A percentile compares a stretch with the other conserved stretches of the same genome.
Conservation (phyloP, 2,113 vertebrate genomes). For the Motacilla tschutschensis region DNA sequence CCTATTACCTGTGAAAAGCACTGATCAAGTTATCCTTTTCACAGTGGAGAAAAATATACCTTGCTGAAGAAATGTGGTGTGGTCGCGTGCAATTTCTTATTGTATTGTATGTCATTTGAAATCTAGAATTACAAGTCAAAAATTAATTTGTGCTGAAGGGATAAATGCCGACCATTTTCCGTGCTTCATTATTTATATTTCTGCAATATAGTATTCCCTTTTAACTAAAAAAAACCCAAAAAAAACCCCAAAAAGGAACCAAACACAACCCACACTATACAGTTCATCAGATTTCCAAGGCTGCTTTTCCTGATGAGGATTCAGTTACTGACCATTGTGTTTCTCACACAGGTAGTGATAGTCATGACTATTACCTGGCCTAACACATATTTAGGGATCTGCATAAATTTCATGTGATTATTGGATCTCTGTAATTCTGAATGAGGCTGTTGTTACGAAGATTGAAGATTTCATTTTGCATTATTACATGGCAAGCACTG, state of each 20-base stretch:
- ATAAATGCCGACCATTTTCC: not conserved
- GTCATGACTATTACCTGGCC: not conserved
- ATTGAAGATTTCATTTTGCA: not conserved
- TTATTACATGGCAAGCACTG: not conserved
- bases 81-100: not conserved
- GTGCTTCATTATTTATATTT: not conserved
- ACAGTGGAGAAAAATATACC: not conserved
- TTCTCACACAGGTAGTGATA: not conserved
- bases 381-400: not conserved
- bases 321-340: not conserved
- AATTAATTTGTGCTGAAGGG: not conserved
- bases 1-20: not conserved
- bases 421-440: not conserved
- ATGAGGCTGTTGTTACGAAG: not conserved
- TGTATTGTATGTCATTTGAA: not conserved
- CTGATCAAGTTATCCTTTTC: not conserved
- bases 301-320: not conserved
- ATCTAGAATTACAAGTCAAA: not conserved
- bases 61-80: not conserved
- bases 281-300: not conserved
- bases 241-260: no score
- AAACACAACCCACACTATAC: accelerated
- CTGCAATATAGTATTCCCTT: not conserved
- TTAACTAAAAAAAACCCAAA: not conserved
- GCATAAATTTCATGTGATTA: not conserved